phyloP scores from a whole-genome alignment of 2,888 invertebrate genomes.

The Philereme transversata region DNA sequence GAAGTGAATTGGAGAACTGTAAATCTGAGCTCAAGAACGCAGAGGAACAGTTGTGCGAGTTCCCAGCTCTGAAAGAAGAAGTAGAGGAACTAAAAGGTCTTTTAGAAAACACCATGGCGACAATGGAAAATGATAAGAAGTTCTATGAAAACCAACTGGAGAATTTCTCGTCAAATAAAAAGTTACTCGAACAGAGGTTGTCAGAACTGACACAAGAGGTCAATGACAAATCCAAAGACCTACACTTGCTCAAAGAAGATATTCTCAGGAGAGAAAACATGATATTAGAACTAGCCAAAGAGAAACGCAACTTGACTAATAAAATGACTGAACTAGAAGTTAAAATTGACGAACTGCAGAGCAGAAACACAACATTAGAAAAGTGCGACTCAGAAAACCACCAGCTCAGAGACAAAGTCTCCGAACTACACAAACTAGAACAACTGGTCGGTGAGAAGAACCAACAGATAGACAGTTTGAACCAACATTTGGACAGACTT shows the following conservation, averaged over 20 bases:
- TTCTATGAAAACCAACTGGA: constrained; percentile 84
- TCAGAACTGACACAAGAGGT: constrained; percentile 83
- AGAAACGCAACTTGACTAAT: constrained; percentile 81
- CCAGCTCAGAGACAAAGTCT: constrained; percentile 76
- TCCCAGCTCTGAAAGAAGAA: constrained; percentile 76
- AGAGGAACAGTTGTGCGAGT: constrained; percentile 80
- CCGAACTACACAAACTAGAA: constrained; percentile 78
- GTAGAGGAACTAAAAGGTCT: constrained; percentile 76
- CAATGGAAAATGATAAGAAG: constrained; percentile 81
- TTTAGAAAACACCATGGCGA: constrained; percentile 77
- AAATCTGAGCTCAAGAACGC: constrained; percentile 81
- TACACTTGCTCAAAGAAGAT: constrained; percentile 82
- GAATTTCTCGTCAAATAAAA: constrained; percentile 78
- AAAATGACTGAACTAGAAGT: constrained; percentile 77
- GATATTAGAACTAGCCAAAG: constrained; percentile 83
- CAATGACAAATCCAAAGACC: constrained; percentile 78
- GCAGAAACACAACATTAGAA: constrained; percentile 65
- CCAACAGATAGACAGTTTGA: constrained; percentile 79
- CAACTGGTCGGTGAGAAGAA: constrained; percentile 83
- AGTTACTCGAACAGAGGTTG: constrained; percentile 81
- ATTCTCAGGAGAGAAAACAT: constrained; percentile 83
- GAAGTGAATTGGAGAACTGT: constrained; percentile 79
- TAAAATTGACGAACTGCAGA: constrained; percentile 76
- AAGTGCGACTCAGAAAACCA: constrained; percentile 71
- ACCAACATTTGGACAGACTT: constrained; percentile 75